These are phyloP conservation scores for Cryptosula pallasiana DNA, from an alignment of 2,888 invertebrate species.

Conservation along the genomic window DNA sequence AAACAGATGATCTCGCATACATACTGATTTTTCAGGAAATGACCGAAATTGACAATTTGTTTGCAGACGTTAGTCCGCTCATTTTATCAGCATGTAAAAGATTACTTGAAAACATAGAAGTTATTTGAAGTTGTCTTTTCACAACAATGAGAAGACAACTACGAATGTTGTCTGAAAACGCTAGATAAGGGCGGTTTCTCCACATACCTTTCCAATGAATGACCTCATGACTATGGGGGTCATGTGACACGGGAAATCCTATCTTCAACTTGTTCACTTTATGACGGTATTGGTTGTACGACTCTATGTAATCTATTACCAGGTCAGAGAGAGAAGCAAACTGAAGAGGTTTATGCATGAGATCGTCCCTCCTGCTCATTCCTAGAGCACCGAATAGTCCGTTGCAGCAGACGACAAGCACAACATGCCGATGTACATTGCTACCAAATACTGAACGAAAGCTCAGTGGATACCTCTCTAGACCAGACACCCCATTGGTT, in stretches of 20 bases:
- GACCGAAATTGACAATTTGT: too few species aligned
- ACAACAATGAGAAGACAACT: too few species aligned
- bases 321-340: constrained; percentile 48
- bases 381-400: constrained; percentile 52
- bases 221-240: constrained; percentile 49
- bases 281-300: constrained; percentile 49
- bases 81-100: background rate
- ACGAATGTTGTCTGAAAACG: too few species aligned
- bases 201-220: constrained; percentile 49
- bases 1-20: too few species aligned
- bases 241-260: constrained; percentile 50
- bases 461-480: constrained; percentile 53
- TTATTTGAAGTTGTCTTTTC: background rate
- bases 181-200: too few species aligned
- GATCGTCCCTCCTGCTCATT: constrained; percentile 50
- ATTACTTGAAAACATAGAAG: background rate
- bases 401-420: constrained; percentile 48
- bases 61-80: background rate
- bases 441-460: constrained; percentile 51
- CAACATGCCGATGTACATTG: constrained; percentile 50
- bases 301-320: constrained; percentile 43
- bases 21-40: too few species aligned
- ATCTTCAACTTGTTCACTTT: constrained; percentile 48
- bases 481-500: constrained; percentile 47
- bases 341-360: constrained; percentile 52